Evolutionary conservation across 2,888 invertebrate genomes (phyloP).

Genomic region (Melanophora roralis): DNA sequence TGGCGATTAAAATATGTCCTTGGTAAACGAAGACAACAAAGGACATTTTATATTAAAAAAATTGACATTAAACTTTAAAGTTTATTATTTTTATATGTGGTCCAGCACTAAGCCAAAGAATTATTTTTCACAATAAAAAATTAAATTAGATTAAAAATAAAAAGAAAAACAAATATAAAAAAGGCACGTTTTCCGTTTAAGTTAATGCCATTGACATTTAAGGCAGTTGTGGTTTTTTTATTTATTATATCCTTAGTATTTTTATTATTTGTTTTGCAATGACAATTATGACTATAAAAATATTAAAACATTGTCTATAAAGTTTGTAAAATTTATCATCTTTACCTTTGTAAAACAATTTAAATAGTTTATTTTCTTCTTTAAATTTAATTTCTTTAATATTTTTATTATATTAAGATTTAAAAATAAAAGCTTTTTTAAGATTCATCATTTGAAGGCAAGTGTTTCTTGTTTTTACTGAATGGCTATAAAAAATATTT

Average conservation of each 20-base stretch:
- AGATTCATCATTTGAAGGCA: slow-evolving; percentile 3
- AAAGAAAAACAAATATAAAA: neutral
- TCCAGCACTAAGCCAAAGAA: neutral
- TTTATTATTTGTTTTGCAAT: slow-evolving; percentile 5
- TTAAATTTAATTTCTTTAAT: neutral
- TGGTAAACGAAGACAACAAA: too few species aligned
- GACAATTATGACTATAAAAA: slow-evolving; percentile 39
- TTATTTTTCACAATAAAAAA: neutral
- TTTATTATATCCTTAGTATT: slow-evolving; percentile 20
- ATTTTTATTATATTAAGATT: slow-evolving; percentile 22
- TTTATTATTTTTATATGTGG: slow-evolving; percentile 19
- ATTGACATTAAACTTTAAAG: slow-evolving; percentile 17
- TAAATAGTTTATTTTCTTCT: neutral
- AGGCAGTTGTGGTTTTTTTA: neutral
- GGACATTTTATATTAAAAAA: too few species aligned
- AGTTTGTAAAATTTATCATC: slow-evolving; percentile 43
- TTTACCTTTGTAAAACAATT: slow-evolving; percentile 30
- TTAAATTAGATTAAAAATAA: neutral
- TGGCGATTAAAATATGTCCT: too few species aligned
- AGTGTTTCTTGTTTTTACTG: neutral
- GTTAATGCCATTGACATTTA: too few species aligned
- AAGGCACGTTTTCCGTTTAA: neutral
- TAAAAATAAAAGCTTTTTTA: neutral
- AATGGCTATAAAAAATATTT: neutral
- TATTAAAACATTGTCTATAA: slow-evolving; percentile 42